phyloP scores from a whole-genome alignment of 2,888 invertebrate species.

The Rosalia funebris region DNA sequence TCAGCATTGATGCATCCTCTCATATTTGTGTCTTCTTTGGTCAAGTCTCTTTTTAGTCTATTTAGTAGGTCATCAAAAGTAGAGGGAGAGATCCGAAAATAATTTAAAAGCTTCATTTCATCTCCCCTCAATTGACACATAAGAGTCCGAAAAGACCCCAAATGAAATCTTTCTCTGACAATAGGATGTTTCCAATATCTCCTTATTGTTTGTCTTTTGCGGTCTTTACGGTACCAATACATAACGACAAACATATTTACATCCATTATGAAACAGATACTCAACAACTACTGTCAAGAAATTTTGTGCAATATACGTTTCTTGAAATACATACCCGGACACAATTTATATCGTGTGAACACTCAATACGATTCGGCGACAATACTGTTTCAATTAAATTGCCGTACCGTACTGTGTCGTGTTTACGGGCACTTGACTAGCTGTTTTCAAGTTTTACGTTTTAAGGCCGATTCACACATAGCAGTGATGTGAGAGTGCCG shows the following conservation, averaged over 20 bases:
- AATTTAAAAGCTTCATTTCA: conserved; percentile 24
- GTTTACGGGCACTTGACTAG: background rate
- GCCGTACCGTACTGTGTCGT: background rate
- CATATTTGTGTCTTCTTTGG: conserved; percentile 16
- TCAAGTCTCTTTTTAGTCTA: conserved; percentile 20
- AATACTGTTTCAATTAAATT: background rate
- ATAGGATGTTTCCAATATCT: conserved; percentile 24
- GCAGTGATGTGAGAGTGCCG: no score
- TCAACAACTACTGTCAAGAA: background rate
- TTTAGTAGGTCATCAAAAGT: conserved; percentile 24
- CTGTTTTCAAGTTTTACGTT: background rate
- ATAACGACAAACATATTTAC: conserved; percentile 4
- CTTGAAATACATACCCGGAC: background rate
- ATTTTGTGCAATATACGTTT: background rate
- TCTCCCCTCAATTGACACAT: conserved; percentile 18
- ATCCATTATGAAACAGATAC: background rate
- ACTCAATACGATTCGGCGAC: background rate
- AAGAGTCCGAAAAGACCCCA: conserved; percentile 7
- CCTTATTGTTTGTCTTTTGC: conserved; percentile 7
- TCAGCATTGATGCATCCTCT: conserved; percentile 11
- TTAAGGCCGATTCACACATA: no score
- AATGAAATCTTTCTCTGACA: conserved; percentile 14
- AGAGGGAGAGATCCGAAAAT: conserved; percentile 26
- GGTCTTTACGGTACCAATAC: conserved; percentile 3
- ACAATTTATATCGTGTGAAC: background rate